These are phyloP conservation scores for Myrmecophaga tridactyla DNA, from an alignment of 2,113 vertebrate species.

Conservation along the genomic window DNA sequence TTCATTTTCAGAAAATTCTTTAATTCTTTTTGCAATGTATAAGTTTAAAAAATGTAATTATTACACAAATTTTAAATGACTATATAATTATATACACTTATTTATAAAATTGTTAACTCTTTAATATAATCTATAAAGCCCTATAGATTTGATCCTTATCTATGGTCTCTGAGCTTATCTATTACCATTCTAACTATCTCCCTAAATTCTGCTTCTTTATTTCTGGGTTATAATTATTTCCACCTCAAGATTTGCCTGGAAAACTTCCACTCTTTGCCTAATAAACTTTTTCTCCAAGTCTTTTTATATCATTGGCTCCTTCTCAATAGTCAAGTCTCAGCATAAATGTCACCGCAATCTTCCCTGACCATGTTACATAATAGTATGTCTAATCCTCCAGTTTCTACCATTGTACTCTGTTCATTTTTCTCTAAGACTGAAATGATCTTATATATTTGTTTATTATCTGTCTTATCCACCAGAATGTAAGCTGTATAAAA, in stretches of 20 bases:
- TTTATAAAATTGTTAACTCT: neutral
- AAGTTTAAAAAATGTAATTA: neutral
- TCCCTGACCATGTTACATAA: neutral
- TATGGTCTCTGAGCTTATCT: neutral
- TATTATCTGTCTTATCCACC: neutral
- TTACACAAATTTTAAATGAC: neutral
- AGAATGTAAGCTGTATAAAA: neutral
- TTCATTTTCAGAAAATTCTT: conserved; percentile 8
- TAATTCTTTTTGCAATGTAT: neutral
- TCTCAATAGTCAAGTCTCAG: neutral
- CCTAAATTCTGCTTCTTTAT: neutral
- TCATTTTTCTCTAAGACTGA: neutral
- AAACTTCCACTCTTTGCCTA: neutral
- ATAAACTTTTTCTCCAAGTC: neutral
- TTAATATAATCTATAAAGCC: neutral
- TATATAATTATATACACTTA: neutral
- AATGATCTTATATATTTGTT: neutral
- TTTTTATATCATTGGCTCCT: neutral
- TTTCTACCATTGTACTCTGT: neutral
- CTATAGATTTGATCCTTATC: neutral
- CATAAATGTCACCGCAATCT: neutral
- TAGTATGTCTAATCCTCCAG: neutral
- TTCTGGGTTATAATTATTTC: too few species aligned
- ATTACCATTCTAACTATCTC: neutral
- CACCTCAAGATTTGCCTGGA: too few species aligned